Conservation (phyloP, 2,888 invertebrate species). For the Andricus quercusramuli region DNA sequence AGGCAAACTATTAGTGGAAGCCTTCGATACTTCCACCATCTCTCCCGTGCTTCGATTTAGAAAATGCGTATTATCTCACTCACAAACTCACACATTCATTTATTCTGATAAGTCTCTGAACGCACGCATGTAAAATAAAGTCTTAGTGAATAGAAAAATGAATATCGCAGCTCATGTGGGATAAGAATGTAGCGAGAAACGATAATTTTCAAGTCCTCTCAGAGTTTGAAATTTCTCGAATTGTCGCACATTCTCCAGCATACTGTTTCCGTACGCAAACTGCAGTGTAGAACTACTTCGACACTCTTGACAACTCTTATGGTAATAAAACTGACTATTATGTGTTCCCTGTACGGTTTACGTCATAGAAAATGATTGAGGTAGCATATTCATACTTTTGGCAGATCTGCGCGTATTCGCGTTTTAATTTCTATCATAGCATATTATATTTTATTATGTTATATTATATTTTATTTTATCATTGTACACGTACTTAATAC, state of each 20-base stretch:
- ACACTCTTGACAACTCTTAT: not conserved
- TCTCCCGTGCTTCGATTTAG: not conserved
- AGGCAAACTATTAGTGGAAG: not conserved
- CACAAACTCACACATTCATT: constrained; percentile 45
- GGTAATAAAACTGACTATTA: constrained; percentile 36
- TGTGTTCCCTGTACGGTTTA: constrained; percentile 62
- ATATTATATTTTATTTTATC: constrained; percentile 44
- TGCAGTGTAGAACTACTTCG: not conserved
- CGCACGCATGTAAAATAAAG: constrained; percentile 52
- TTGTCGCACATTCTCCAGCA: not conserved
- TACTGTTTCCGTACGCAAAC: not conserved
- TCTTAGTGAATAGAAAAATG: constrained; percentile 49
- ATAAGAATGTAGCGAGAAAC: not conserved
- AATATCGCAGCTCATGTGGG: constrained; percentile 43
- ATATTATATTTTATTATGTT: constrained; percentile 42
- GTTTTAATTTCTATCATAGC: constrained; percentile 33
- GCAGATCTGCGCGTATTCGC: constrained; percentile 55
- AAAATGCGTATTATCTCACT: constrained; percentile 25
- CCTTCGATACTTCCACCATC: not conserved
- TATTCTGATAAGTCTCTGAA: constrained; percentile 51
- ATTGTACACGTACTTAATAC: constrained; percentile 44
- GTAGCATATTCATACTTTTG: constrained; percentile 74
- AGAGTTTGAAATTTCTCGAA: constrained; percentile 53
- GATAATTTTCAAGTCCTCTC: constrained; percentile 41
- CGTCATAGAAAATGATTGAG: constrained; percentile 68